These are phyloP conservation scores for Borostomias antarcticus DNA, from an alignment of 2,797 vertebrate species.

Conservation along the genomic window DNA sequence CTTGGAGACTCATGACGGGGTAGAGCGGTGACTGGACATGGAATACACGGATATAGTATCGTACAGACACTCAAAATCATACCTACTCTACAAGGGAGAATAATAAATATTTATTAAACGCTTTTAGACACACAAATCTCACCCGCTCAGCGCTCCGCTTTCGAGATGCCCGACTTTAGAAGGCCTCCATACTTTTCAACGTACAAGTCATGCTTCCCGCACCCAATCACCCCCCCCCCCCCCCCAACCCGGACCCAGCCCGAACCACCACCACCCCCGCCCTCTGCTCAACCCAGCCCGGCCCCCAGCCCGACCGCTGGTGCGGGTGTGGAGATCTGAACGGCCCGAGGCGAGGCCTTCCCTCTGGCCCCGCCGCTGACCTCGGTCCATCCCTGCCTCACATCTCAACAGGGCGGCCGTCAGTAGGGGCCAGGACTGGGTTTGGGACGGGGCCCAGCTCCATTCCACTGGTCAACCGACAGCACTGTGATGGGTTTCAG, in stretches of 20 bases:
- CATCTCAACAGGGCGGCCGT: slow-evolving; percentile 37
- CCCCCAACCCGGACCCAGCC: background rate
- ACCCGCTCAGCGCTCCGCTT: slow-evolving; percentile 35
- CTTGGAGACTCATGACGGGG: slow-evolving; percentile 14
- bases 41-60: slow-evolving; percentile 36
- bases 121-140: slow-evolving; percentile 41
- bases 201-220: slow-evolving; percentile 13
- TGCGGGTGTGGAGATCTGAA: no score
- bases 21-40: slow-evolving; percentile 19
- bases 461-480: slow-evolving; percentile 28
- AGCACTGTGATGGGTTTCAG: background rate
- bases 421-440: background rate
- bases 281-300: no score
- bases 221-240: background rate
- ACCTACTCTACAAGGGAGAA: slow-evolving; percentile 41
- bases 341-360: no score
- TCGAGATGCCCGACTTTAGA: slow-evolving; percentile 31
- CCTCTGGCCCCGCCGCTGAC: background rate
- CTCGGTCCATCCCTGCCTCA: slow-evolving; percentile 3
- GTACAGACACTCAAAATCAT: slow-evolving; percentile 28
- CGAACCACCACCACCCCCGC: slow-evolving; percentile 2
- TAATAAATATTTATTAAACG: slow-evolving; percentile 56
- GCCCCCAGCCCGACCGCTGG: background rate
- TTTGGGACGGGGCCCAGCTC: background rate
- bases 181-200: slow-evolving; percentile 34